Evolutionary conservation across 2,797 vertebrate species (phyloP).

Genomic region (Pseudopleuronectes americanus): DNA sequence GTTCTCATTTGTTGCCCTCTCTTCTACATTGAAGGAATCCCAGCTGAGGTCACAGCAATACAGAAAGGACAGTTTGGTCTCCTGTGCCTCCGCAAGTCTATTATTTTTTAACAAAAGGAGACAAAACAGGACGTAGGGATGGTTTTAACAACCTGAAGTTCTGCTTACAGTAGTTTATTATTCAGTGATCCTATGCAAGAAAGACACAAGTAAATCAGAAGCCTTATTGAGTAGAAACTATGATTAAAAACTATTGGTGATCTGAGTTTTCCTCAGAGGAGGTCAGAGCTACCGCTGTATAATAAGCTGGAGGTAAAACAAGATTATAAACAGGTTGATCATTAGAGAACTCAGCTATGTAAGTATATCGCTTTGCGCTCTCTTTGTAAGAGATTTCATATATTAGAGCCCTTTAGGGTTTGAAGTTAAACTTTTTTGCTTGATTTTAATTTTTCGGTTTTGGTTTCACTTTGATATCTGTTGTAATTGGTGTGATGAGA

Average conservation of each 20-base stretch:
- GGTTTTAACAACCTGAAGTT: slow-evolving; percentile 4
- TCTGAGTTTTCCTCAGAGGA: slow-evolving; percentile 36
- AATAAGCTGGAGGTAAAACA: slow-evolving; percentile 32
- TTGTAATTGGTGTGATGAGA: slow-evolving; percentile 41
- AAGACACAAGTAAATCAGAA: slow-evolving; percentile 46
- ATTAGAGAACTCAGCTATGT: slow-evolving; percentile 52
- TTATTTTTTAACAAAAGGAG: slow-evolving; percentile 2
- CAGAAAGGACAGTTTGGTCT: slow-evolving; percentile 24
- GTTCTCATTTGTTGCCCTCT: background rate
- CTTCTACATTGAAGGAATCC: slow-evolving; percentile 14
- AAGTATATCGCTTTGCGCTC: slow-evolving; percentile 54
- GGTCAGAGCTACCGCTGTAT: slow-evolving; percentile 25
- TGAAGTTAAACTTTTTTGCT: slow-evolving; percentile 50
- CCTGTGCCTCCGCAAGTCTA: slow-evolving; percentile 41
- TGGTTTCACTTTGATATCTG: slow-evolving; percentile 50
- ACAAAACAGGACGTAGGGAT: background rate
- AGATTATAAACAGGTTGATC: slow-evolving; percentile 33
- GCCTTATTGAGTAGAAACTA: slow-evolving; percentile 59
- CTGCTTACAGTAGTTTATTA: slow-evolving; percentile 13
- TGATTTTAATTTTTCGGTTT: slow-evolving; percentile 38
- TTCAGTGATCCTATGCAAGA: slow-evolving; percentile 76
- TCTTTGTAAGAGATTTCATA: slow-evolving; percentile 83
- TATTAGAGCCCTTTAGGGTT: slow-evolving; percentile 76
- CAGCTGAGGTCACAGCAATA: slow-evolving; percentile 63
- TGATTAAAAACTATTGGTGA: slow-evolving; percentile 28